phyloP scores from a whole-genome alignment of 2,113 vertebrate genomes.

The Regulus satrapa region DNA sequence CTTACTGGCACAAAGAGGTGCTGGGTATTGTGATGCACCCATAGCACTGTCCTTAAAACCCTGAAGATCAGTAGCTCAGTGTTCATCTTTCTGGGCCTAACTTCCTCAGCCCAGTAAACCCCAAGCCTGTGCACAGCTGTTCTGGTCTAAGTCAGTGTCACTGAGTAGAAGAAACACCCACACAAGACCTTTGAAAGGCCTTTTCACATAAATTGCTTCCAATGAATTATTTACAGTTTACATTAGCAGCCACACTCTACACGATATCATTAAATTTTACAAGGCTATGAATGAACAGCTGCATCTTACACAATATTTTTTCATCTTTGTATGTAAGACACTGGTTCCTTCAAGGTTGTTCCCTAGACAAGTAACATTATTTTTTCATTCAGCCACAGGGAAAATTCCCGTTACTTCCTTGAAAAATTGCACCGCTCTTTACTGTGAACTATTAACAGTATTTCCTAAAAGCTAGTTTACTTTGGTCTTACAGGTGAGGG shows the following conservation, averaged over 20 bases:
- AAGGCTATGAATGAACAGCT: conserved; percentile 52
- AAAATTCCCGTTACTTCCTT: neutral
- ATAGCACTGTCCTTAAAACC: too few relatives aligned
- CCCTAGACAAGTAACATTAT: neutral
- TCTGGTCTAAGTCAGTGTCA: neutral
- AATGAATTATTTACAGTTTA: conserved; percentile 64
- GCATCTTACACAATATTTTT: conserved; percentile 27
- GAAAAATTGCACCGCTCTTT: neutral
- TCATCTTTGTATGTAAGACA: neutral
- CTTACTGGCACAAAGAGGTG: neutral
- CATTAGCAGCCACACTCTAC: conserved; percentile 24
- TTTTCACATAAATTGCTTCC: conserved; percentile 9
- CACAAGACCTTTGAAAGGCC: conserved; percentile 11
- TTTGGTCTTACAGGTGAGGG: neutral
- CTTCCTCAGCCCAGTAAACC: neutral
- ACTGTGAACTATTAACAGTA: neutral
- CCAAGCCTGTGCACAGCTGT: neutral
- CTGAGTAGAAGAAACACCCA: neutral
- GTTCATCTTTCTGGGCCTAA: neutral
- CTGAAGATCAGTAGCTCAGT: neutral
- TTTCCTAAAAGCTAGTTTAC: neutral
- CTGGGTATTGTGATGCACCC: fast-evolving
- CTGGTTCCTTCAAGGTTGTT: neutral
- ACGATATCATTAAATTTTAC: conserved; percentile 5
- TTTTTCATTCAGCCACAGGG: neutral